A percentile compares a stretch with the other conserved stretches of the same genome.
phyloP scores from a whole-genome alignment of 2,113 vertebrate species.

The Furnarius figulus region DNA sequence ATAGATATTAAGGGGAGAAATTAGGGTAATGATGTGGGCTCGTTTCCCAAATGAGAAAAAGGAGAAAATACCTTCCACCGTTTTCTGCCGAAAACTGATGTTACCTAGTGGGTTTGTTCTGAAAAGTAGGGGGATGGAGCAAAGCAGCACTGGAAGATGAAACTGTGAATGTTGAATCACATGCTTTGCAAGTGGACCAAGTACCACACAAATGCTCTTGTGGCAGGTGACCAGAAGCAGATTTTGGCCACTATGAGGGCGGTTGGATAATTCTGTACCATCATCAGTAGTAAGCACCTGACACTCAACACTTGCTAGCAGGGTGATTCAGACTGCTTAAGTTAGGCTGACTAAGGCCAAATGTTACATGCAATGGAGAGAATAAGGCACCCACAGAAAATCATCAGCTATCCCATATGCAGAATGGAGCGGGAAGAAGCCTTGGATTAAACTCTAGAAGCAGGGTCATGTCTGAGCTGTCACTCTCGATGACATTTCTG shows the following conservation, averaged over 20 bases:
- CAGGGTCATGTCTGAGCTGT: neutral
- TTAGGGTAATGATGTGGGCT: neutral
- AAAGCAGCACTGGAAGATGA: neutral
- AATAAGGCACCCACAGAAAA: neutral
- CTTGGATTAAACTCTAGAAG: neutral
- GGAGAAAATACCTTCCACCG: neutral
- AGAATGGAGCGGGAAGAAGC: neutral
- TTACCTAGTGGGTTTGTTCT: neutral
- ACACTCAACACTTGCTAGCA: fast-evolving
- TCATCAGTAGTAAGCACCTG: neutral
- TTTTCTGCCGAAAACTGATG: fast-evolving
- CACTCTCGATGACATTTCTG: neutral
- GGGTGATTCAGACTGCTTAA: neutral
- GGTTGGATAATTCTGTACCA: neutral
- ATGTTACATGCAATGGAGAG: neutral
- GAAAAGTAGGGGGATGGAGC: fast-evolving
- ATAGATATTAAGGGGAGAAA: neutral
- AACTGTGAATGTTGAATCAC: neutral
- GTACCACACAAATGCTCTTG: neutral
- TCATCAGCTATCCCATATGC: neutral
- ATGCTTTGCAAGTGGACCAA: neutral
- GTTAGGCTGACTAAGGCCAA: neutral
- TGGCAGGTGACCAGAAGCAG: neutral
- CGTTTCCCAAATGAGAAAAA: neutral
- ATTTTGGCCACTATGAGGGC: neutral